Conservation (phyloP, 2,888 invertebrate genomes). For the Leucophenga maculata region DNA sequence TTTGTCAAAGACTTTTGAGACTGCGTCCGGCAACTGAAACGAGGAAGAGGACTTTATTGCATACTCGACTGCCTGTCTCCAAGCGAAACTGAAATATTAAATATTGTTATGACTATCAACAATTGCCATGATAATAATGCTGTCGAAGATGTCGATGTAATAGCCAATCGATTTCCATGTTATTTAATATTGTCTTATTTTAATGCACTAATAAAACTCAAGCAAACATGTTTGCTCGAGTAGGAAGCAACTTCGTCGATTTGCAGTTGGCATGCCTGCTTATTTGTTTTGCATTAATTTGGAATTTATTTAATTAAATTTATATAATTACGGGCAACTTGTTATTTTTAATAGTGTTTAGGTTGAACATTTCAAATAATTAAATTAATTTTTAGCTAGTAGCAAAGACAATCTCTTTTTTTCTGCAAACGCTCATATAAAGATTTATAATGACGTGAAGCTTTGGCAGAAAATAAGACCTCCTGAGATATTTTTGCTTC, state of each 20-base stretch:
- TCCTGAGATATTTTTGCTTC: neutral
- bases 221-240: no score
- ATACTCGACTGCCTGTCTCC: no score
- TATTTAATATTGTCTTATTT: constrained; percentile 42
- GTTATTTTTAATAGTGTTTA: neutral
- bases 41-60: neutral
- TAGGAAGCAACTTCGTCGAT: no score
- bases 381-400: neutral
- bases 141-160: neutral
- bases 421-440: no score
- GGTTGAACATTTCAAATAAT: neutral
- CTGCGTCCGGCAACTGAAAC: neutral
- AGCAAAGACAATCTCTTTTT: neutral
- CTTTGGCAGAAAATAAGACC: no score
- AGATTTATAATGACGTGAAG: no score
- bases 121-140: no score
- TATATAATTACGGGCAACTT: neutral
- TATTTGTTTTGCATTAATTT: neutral
- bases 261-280: neutral
- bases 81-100: no score
- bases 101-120: no score
- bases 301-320: neutral
- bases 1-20: neutral
- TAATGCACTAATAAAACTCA: constrained; percentile 7
- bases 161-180: constrained; percentile 43